phyloP scores from a whole-genome alignment of 2,113 vertebrate species.

The Solenodon paradoxus region DNA sequence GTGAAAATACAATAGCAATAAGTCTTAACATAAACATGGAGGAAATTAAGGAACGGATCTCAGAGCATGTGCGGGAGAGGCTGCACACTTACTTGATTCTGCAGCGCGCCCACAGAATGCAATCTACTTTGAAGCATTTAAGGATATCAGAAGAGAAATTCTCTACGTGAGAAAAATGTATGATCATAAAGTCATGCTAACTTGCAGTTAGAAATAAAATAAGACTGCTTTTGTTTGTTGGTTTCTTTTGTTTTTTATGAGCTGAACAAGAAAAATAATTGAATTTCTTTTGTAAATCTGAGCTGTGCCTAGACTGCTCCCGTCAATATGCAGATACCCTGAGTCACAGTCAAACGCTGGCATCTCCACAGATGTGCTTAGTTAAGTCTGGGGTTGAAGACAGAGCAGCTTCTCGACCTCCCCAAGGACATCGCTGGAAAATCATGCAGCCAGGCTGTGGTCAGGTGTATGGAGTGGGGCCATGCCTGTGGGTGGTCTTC shows the following conservation, averaged over 20 bases:
- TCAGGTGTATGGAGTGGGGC: too few species aligned
- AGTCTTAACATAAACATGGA: background rate
- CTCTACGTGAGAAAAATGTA: background rate
- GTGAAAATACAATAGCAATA: background rate
- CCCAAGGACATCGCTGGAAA: too few species aligned
- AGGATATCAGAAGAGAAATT: background rate
- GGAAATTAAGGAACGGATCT: background rate
- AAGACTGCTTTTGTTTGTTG: background rate
- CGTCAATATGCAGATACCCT: background rate
- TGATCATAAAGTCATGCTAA: background rate
- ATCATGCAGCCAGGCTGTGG: too few species aligned
- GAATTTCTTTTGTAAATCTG: background rate
- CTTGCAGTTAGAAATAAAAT: background rate
- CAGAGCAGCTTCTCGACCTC: background rate
- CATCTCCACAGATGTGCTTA: too few species aligned
- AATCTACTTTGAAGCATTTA: conserved; percentile 4
- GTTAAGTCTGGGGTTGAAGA: background rate
- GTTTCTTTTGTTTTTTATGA: background rate
- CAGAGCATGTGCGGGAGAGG: background rate
- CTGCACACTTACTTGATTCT: background rate
- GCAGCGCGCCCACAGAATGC: background rate
- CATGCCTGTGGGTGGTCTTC: background rate
- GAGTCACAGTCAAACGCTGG: background rate
- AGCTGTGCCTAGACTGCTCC: background rate
- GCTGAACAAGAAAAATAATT: background rate